Evolutionary conservation across 1,140 invertebrate genomes (phyloP).

Genomic region (Brachionus sp.): DNA sequence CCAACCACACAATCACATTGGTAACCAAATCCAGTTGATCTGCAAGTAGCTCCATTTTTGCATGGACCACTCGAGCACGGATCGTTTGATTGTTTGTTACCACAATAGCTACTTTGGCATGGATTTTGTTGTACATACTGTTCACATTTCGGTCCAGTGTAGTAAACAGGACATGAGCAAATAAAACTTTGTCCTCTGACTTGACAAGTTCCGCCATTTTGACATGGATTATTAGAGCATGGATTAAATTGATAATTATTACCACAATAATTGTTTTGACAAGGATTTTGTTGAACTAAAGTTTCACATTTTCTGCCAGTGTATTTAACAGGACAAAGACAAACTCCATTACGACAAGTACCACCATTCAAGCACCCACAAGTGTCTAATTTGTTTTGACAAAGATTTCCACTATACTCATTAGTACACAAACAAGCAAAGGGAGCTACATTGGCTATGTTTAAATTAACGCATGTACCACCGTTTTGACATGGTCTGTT

Average conservation of each 20-base stretch:
- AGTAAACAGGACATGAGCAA: background rate
- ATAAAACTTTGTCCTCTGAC: background rate
- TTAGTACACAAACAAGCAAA: conserved; percentile 32
- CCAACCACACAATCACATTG: conserved; percentile 80
- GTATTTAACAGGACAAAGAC: background rate
- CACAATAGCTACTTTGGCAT: background rate
- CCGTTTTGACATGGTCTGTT: conserved; percentile 73
- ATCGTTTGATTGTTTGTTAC: background rate
- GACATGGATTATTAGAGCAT: background rate
- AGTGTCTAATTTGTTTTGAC: background rate
- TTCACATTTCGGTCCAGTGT: conserved; percentile 32
- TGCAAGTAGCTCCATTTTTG: conserved; percentile 36
- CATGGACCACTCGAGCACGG: conserved; percentile 21
- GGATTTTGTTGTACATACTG: conserved; percentile 19
- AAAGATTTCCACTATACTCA: background rate
- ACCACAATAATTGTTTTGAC: background rate
- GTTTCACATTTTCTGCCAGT: conserved; percentile 9
- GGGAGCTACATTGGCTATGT: background rate
- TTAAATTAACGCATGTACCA: conserved; percentile 68
- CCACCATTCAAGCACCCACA: background rate
- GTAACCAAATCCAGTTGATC: conserved; percentile 61
- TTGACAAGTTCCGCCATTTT: conserved; percentile 10
- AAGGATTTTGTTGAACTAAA: background rate
- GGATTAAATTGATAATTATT: background rate
- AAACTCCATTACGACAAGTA: background rate